Base-by-base conservation (phyloP, 2,888 invertebrate species). In the Drosophila cracens region DNA sequence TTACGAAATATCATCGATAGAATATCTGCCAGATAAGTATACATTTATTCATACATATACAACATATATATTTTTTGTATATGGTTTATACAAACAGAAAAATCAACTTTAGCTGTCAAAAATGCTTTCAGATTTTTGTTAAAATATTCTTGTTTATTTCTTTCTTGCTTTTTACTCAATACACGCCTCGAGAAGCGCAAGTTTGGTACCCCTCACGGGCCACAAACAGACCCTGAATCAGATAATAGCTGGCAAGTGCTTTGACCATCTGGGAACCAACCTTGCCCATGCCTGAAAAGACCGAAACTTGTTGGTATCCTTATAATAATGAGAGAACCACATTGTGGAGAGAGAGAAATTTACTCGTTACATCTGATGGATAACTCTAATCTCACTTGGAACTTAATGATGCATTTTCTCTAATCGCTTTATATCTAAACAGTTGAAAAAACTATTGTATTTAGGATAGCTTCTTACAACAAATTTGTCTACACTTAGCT, bases 1-100 rank as follows among this genome's bases (percentile, higher is more conserved):
- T 78, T 75, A 60, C 68, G 67, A 59, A 77, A 77, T 56, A 49
- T 49, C 57, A 49, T 34, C 65, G 56, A 57, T n/a, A 56, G 33
- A 65, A 57, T 31, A 25, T 21, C 40, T 38, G 48, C 25, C n/a
- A 40, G 43, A 29, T 11, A 57, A 43, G 43, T 52, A 40, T 40
- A 21, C 40, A n/a, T 38, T 38, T 38, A 18, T 21, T 21, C 21
- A 21, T 46, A 25, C 16, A 46, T 16, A 46, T 46, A 25, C 4
- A 16, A 7, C 2, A 36, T 3, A 8, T 13, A 16, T n/a, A 49
- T 36, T 49, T 54, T 36, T 73, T 38, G 49, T 27, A 21, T 36
- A 34, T 36, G 54, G 34, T 25, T 40, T 21, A 29, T 56, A 43
- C 11, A 58, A 52, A 60, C 29, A 54, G 34, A 70, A 36, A 27